phyloP scores from a whole-genome alignment of 2,797 vertebrate species.

The Platyrinchus mystaceus region DNA sequence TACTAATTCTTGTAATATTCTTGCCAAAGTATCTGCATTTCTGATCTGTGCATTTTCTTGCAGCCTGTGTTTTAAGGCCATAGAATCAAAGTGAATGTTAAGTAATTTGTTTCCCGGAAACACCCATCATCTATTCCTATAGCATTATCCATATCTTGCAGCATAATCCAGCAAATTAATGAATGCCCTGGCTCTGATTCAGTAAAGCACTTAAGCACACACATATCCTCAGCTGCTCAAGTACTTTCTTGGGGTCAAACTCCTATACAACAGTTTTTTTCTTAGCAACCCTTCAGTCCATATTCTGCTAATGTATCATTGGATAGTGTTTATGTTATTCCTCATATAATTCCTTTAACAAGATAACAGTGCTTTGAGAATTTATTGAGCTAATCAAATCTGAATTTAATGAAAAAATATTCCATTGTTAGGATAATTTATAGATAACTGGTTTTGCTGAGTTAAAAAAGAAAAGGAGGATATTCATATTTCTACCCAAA shows the following conservation, averaged over 20 bases:
- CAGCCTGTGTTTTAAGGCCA: not conserved
- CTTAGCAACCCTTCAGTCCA: not conserved
- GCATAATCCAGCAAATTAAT: not conserved
- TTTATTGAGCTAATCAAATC: not conserved
- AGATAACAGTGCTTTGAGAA: not conserved
- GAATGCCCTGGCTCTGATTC: not conserved
- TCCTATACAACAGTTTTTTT: not conserved
- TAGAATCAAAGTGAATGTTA: not conserved
- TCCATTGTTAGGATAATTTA: not conserved
- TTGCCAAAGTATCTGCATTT: not conserved
- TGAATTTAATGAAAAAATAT: not conserved
- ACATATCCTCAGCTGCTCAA: not conserved
- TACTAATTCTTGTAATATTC: not conserved
- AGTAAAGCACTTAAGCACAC: slow-evolving; percentile 5
- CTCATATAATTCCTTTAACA: not conserved
- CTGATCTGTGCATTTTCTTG: not conserved
- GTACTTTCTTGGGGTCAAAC: not conserved
- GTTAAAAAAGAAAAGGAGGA: not conserved
- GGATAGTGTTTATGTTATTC: not conserved
- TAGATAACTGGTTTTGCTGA: not conserved
- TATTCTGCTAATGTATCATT: not conserved
- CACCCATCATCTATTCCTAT: not conserved
- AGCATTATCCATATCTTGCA: not conserved
- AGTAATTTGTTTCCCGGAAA: not conserved
- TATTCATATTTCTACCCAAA: not conserved